Conservation (phyloP, 2,797 vertebrate species). For the Aselliscus stoliczkanus region DNA sequence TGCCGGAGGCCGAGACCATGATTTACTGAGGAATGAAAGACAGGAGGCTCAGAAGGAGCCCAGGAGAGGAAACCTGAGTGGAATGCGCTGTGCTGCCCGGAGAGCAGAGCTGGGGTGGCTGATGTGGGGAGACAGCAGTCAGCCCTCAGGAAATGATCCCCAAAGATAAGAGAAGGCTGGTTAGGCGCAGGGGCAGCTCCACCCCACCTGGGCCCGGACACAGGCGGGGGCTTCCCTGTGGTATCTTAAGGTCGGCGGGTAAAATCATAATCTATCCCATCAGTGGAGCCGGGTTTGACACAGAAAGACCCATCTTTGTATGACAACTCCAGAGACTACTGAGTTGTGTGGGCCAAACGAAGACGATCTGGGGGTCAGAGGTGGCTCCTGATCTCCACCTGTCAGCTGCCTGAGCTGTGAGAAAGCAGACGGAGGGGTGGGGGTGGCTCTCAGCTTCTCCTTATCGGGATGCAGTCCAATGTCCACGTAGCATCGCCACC, state of each 20-base stretch:
- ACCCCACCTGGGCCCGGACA: neutral
- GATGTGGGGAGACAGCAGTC: neutral
- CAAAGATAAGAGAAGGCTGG: neutral
- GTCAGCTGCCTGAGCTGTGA: neutral
- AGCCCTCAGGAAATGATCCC: neutral
- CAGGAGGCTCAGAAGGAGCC: neutral
- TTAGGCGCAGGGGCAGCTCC: neutral
- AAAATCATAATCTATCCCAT: neutral
- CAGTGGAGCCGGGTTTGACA: neutral
- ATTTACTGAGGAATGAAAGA: neutral
- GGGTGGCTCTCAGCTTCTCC: neutral
- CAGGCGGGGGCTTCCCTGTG: neutral
- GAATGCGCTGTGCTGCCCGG: neutral
- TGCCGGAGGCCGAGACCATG: neutral
- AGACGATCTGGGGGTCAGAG: neutral
- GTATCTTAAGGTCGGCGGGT: neutral
- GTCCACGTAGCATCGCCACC: neutral
- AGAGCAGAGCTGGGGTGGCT: neutral
- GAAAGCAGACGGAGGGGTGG: no score
- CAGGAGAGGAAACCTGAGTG: neutral
- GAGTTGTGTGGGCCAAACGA: neutral
- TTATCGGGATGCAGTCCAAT: no score
- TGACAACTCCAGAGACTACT: neutral
- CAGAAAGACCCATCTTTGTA: neutral
- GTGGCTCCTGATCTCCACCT: rapidly evolving